Evolutionary conservation across 2,797 vertebrate genomes (phyloP), one percentile per base, ranked within the genome.

Genomic region (Crax fasciolata): DNA sequence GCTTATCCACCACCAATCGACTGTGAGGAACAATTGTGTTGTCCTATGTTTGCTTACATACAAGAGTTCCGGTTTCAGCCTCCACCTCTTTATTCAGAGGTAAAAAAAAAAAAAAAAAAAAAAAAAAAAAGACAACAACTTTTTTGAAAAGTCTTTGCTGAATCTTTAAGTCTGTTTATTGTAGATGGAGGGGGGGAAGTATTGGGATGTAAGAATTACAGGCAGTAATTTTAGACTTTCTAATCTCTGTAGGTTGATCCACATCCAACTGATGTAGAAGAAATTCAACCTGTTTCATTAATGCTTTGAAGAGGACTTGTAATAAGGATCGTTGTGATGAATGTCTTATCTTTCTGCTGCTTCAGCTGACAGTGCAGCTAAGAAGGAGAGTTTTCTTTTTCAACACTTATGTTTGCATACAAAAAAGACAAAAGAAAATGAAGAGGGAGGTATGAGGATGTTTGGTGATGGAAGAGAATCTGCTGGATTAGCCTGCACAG

Each of bases 1-100:
- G 92, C 97, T 30, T 94, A 95, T 71, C 95, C 97, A 49, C 97
- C 94, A 63, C 95, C 93, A 25, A 75, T 95, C 9, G 90, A 97
- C 82, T 96, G 97, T 48, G 97, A 97, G 67, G 97, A 97, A 43
- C 97, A 97, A 67, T 74, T 98, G 5, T 97, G 96, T 81, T 97
- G 97, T 59, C 97, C 97, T 18, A 76, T 98, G 77, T 98, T 98
- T 81, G 94, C 97, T 95, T 98, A 97, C 73, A 98, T 98, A 67
- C 98, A 98, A 62, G 98, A 98, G 82, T 98, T 98, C 96, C 96
- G 97, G 72, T 98, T 99, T 85, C 98, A 98, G 97, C 98, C 98
- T 25, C 98, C 98, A 5, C 98, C 98, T 52, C 96, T 98, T 52
- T 99, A 98, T 92, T 98, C 98, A 35, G 98, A 98, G 98, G 98